phyloP scores from a whole-genome alignment of 2,888 invertebrate species.

The Eristalinus sepulchralis region DNA sequence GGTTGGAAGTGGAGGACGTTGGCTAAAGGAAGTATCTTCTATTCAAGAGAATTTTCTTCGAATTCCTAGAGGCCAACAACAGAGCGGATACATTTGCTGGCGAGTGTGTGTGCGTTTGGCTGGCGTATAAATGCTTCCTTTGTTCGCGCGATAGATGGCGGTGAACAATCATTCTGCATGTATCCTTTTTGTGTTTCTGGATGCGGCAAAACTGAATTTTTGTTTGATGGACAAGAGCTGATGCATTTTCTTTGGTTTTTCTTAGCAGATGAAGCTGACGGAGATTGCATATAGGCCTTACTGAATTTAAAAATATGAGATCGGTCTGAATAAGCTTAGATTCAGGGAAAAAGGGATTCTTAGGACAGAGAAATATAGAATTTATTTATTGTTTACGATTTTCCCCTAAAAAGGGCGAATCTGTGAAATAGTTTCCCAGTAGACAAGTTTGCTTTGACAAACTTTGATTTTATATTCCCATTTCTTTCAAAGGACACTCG shows the following conservation, averaged over 20 bases:
- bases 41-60: background rate
- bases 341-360: too few relatives aligned
- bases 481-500: too few relatives aligned
- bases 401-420: too few relatives aligned
- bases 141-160: background rate
- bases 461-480: too few relatives aligned
- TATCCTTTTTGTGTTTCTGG: background rate
- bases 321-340: too few relatives aligned
- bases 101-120: background rate
- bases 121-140: background rate
- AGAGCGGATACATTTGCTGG: background rate
- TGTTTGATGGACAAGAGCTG: background rate
- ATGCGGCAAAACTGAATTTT: background rate
- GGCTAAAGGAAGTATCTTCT: background rate
- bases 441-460: too few relatives aligned
- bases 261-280: too few relatives aligned
- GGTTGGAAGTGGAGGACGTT: constrained; percentile 41
- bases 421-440: too few relatives aligned
- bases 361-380: too few relatives aligned
- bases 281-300: too few relatives aligned
- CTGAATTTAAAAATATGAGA: too few relatives aligned
- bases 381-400: too few relatives aligned
- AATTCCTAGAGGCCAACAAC: background rate
- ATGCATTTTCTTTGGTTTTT: background rate
- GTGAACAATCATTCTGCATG: background rate